Evolutionary conservation across 2,888 invertebrate species (phyloP), one percentile per base, ranked within the genome.

Genomic region (Chaitophorus viminalis): DNA sequence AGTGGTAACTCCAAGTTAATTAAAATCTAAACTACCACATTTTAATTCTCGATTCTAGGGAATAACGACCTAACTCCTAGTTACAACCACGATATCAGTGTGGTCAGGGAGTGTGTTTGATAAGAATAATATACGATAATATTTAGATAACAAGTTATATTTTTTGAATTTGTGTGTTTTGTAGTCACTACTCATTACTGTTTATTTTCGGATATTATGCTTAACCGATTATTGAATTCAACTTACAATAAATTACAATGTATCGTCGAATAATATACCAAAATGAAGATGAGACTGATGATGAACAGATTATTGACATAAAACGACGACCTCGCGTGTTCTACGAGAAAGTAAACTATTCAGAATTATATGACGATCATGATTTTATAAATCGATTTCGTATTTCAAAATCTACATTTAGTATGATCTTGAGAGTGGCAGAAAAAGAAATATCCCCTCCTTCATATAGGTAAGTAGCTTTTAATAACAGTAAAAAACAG

Each of bases 381-480:
- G 36, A 39, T 39, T 5, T 39, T 6, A 39, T 39, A 39, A 39
- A 39, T 39, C 6, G 33, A 78, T 60, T 78, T 60, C 60, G 60
- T 1, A 11, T 60, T 60, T 78, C 78, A 8, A 60, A 78, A 78
- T 21, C 21, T 25, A 60, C 60, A 14, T 78, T 78, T 60, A 14
- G 5, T 17, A 60, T 60, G 25, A 17, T 78, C 25, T 78, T 60
- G 54, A 60, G n/a, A 60, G 14, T 78, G 33, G 33, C 60, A 4
- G 33, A 36, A 78, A n/a, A 29, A 33, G 78, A 78, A 46, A 78
- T 78, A 33, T 11, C 33, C 33, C 78, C 60, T 1, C 60, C 17
- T 60, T 78, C 78, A 60, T 9, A 60, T 33, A 60, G 78, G 78
- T 78, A 25, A 60, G 33, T 77, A 39, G 6, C 36, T 39, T 39